Conservation (phyloP, 2,888 invertebrate genomes). For the Lumbricus terrestris region DNA sequence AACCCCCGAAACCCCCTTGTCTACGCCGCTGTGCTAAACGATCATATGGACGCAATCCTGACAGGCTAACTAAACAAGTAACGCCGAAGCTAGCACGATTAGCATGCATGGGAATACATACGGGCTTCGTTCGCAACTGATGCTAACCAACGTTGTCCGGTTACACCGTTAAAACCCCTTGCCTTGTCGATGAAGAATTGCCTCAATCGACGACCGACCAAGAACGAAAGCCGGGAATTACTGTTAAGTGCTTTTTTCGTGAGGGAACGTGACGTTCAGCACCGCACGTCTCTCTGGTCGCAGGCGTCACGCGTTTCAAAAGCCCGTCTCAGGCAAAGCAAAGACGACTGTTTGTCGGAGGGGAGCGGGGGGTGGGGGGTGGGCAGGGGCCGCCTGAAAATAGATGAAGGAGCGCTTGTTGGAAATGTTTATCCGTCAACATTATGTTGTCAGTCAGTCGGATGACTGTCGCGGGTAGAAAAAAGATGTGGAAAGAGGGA, state of each 20-base stretch:
- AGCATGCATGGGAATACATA: not conserved
- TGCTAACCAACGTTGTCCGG: not conserved
- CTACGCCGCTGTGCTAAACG: too few species aligned
- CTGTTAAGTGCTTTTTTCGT: not conserved
- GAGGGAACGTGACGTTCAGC: not conserved
- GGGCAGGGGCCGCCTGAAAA: not conserved
- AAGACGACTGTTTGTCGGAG: not conserved
- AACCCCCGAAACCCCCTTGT: too few species aligned
- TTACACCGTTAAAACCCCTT: not conserved
- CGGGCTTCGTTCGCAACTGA: not conserved
- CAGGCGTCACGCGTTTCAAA: not conserved
- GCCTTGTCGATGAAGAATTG: not conserved
- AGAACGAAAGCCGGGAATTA: not conserved
- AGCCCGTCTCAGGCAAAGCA: not conserved
- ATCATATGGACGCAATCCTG: not conserved
- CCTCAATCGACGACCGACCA: not conserved
- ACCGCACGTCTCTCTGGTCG: too few species aligned
- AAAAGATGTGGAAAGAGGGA: too few species aligned
- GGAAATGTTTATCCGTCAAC: not conserved
- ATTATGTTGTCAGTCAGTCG: not conserved
- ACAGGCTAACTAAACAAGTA: not conserved
- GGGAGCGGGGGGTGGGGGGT: too few species aligned
- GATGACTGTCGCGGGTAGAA: too few species aligned
- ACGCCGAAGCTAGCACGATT: not conserved
- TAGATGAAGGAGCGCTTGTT: not conserved